phyloP scores from a whole-genome alignment of 2,888 invertebrate genomes.

The Onthophagus sagittarius region DNA sequence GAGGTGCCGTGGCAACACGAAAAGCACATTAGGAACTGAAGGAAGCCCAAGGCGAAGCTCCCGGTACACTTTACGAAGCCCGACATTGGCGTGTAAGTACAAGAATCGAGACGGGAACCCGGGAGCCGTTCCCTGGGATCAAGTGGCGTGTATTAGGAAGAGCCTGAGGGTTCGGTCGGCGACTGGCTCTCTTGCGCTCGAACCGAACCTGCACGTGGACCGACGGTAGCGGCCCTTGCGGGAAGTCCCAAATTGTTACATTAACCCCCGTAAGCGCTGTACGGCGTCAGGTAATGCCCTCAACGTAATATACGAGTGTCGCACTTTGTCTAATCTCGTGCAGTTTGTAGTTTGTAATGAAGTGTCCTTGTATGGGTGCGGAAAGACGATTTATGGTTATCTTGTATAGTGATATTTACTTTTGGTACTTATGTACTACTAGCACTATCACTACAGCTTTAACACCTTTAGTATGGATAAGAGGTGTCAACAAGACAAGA shows the following conservation, averaged over 20 bases:
- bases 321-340: background rate
- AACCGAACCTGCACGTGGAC: background rate
- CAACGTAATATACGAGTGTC: background rate
- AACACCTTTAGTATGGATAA: background rate
- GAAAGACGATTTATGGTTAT: background rate
- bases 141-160: slow-evolving; percentile 22
- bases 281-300: background rate
- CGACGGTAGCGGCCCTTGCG: slow-evolving; percentile 3
- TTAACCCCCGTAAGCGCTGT: slow-evolving; percentile 6
- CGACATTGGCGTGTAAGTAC: slow-evolving; percentile 43
- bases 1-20: slow-evolving; percentile 49
- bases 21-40: slow-evolving; percentile 49
- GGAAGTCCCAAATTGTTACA: slow-evolving; percentile 13
- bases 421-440: background rate
- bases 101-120: slow-evolving; percentile 31
- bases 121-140: slow-evolving; percentile 34
- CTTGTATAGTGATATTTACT: background rate
- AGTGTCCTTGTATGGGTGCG: background rate
- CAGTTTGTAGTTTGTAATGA: background rate
- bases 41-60: slow-evolving; percentile 37
- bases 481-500: background rate
- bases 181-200: background rate
- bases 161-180: background rate
- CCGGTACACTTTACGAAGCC: slow-evolving; percentile 32
- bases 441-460: background rate